Evolutionary conservation across 1,140 invertebrate genomes (phyloP).

Genomic region (Kradibia gibbosae): DNA sequence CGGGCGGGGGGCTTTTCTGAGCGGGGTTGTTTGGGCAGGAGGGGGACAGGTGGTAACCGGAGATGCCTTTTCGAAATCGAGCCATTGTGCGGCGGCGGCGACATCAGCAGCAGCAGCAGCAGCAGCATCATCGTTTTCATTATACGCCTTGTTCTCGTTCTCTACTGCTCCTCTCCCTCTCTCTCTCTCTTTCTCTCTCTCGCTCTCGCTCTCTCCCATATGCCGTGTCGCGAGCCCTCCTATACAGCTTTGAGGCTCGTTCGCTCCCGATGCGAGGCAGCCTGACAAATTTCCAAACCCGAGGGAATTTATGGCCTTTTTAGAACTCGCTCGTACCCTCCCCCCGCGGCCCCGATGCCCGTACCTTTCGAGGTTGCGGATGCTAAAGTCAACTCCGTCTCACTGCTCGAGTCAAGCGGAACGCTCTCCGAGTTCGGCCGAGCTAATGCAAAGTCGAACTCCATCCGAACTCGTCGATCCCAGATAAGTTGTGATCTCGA

Average conservation of each 20-base stretch:
- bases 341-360: neutral
- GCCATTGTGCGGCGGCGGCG: neutral
- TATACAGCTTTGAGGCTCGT: neutral
- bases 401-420: neutral
- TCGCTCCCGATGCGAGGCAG: neutral
- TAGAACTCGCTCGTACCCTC: neutral
- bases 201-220: neutral
- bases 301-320: slow-evolving; percentile 39
- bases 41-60: slow-evolving; percentile 64
- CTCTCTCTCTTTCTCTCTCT: too few species aligned
- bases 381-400: too few species aligned
- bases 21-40: slow-evolving; percentile 47
- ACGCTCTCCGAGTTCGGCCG: neutral
- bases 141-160: neutral
- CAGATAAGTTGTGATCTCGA: neutral
- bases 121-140: slow-evolving; percentile 15
- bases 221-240: neutral
- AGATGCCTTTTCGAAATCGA: slow-evolving; percentile 28
- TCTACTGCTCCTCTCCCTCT: too few species aligned
- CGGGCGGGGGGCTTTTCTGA: slow-evolving; percentile 46
- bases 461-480: neutral
- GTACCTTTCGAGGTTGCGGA: too few species aligned
- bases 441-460: neutral
- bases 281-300: slow-evolving; percentile 44
- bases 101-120: neutral